phyloP scores from a whole-genome alignment of 2,113 vertebrate species.

The Guaruba guarouba region DNA sequence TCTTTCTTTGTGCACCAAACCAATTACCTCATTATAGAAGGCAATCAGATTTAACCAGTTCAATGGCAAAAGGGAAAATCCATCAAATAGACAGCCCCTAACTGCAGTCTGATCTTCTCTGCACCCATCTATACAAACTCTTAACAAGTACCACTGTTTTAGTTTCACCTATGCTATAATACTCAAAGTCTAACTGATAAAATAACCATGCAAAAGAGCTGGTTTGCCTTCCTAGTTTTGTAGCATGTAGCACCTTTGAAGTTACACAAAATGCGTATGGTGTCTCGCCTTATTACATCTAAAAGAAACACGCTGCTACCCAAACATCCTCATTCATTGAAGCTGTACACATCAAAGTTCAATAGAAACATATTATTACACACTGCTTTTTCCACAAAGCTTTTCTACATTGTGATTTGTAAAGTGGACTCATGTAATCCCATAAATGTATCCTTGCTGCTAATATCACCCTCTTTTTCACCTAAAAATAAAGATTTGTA shows the following conservation, averaged over 20 bases:
- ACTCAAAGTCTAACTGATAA: not conserved
- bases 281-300: not conserved
- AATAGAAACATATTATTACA: constrained; percentile 11
- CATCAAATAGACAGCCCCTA: not conserved
- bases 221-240: not conserved
- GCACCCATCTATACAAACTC: not conserved
- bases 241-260: not conserved
- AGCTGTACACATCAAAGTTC: constrained; percentile 42
- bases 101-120: not conserved
- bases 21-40: not conserved
- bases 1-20: not conserved
- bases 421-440: not conserved
- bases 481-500: constrained; percentile 39
- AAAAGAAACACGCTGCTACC: not conserved
- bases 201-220: not conserved
- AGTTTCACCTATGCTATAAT: not conserved
- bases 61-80: not conserved
- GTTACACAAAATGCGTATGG: not conserved
- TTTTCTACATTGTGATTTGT: not conserved
- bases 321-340: constrained; percentile 29
- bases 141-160: not conserved
- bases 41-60: not conserved
- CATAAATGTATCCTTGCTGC: constrained; percentile 22
- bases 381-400: not conserved
- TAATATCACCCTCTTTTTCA: not conserved